phyloP scores from a whole-genome alignment of 2,797 vertebrate species.

The Neosilurus hyrtlii region DNA sequence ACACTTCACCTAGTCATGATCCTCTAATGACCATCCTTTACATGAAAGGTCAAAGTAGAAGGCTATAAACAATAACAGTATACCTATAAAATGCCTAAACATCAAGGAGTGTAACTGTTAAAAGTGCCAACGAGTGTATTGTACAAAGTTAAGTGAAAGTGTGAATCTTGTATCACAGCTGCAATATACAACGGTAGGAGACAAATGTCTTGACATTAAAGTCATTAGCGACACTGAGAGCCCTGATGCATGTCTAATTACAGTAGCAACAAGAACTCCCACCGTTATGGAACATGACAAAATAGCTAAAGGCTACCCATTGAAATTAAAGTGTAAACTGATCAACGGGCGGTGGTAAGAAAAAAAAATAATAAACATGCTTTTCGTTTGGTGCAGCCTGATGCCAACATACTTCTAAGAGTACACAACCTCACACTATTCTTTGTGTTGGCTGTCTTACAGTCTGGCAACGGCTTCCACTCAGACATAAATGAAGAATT shows the following conservation, averaged over 20 bases:
- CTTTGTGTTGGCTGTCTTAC: not conserved
- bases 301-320: not conserved
- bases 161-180: not conserved
- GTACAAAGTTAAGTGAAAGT: not conserved
- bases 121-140: not conserved
- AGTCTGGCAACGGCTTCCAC: not conserved
- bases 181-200: not conserved
- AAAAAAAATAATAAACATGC: not conserved
- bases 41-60: not conserved
- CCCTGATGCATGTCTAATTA: slow-evolving; percentile 14
- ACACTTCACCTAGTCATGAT: not conserved
- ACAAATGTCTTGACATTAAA: slow-evolving; percentile 7
- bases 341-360: not conserved
- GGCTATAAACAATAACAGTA: not conserved
- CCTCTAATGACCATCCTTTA: not conserved
- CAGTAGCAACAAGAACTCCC: not conserved
- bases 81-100: not conserved
- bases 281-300: not conserved
- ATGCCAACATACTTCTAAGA: not conserved
- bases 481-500: not conserved
- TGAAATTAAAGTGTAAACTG: not conserved
- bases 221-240: not conserved
- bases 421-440: not conserved
- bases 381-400: not conserved
- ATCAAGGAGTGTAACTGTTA: not conserved